phyloP scores from a whole-genome alignment of 1,140 invertebrate species.

The Drosophila malerkotliana region DNA sequence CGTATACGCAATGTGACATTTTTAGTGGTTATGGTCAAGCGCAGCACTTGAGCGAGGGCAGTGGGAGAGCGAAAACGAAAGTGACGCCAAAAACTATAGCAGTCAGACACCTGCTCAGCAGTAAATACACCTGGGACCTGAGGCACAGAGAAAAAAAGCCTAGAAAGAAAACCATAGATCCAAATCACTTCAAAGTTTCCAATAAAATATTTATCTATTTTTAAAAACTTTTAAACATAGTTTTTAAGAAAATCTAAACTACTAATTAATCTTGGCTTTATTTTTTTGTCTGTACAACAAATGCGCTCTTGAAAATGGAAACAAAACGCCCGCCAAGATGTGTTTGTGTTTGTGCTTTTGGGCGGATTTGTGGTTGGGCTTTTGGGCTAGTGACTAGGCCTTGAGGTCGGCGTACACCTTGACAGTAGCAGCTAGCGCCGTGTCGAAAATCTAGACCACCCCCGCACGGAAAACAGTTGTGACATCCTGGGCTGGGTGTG shows the following conservation, averaged over 20 bases:
- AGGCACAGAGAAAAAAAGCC: conserved; percentile 1
- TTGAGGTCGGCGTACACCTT: conserved; percentile 55
- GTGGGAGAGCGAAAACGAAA: conserved; percentile 55
- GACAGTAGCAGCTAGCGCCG: conserved; percentile 30
- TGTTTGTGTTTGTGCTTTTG: conserved; percentile 34
- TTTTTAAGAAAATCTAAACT: too few species aligned
- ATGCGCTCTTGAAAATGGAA: conserved; percentile 23
- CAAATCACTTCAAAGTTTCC: too few species aligned
- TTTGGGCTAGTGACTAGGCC: conserved; percentile 49
- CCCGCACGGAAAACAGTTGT: conserved; percentile 9
- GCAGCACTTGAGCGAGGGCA: conserved; percentile 75
- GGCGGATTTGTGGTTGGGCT: conserved; percentile 22
- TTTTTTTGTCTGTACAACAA: background rate
- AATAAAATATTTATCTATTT: too few species aligned
- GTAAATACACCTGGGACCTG: conserved; percentile 13
- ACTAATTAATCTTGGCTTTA: background rate
- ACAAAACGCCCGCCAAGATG: conserved; percentile 60
- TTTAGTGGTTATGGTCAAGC: conserved; percentile 82
- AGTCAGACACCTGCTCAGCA: conserved; percentile 58
- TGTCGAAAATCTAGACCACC: conserved; percentile 51
- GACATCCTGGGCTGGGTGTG: conserved; percentile 20
- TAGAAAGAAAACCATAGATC: too few species aligned
- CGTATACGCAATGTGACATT: conserved; percentile 80
- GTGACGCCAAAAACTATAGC: conserved; percentile 61
- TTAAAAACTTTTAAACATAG: too few species aligned